Conservation (phyloP, 2,888 invertebrate genomes). For the Chaetogeoica ovagalla region DNA sequence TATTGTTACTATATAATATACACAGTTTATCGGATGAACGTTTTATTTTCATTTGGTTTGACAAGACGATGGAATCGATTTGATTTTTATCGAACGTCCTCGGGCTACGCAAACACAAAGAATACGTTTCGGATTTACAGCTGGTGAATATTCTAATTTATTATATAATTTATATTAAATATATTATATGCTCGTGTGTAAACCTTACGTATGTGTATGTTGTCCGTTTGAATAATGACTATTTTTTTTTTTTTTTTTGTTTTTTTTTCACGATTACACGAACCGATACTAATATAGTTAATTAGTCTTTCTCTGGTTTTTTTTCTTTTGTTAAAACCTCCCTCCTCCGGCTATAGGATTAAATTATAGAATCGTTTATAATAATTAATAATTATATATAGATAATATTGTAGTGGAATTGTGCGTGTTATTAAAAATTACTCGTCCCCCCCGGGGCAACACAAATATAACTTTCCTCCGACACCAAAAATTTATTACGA, state of each 20-base stretch:
- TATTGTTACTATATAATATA: no score
- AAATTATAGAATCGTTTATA: not conserved
- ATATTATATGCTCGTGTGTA: not conserved
- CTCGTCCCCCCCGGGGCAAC: conserved; percentile 5
- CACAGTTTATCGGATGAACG: no score
- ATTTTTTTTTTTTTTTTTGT: conserved; percentile 3
- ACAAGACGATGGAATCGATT: no score
- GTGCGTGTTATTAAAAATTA: not conserved
- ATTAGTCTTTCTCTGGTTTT: not conserved
- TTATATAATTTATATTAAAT: not conserved
- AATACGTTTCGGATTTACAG: not conserved
- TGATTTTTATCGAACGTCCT: no score
- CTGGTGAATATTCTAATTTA: no score
- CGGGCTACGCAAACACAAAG: not conserved
- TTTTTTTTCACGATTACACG: not conserved
- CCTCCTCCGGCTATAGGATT: not conserved
- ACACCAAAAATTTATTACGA: not conserved
- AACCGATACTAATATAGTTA: not conserved
- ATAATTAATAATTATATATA: no score
- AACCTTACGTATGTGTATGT: no score
- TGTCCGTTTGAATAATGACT: not conserved
- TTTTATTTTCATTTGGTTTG: no score
- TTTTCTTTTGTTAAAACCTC: no score
- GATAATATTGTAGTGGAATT: not conserved
- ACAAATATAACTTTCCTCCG: not conserved